Conservation (phyloP, 1,140 invertebrate genomes). For the Drosophila chauvacae region DNA sequence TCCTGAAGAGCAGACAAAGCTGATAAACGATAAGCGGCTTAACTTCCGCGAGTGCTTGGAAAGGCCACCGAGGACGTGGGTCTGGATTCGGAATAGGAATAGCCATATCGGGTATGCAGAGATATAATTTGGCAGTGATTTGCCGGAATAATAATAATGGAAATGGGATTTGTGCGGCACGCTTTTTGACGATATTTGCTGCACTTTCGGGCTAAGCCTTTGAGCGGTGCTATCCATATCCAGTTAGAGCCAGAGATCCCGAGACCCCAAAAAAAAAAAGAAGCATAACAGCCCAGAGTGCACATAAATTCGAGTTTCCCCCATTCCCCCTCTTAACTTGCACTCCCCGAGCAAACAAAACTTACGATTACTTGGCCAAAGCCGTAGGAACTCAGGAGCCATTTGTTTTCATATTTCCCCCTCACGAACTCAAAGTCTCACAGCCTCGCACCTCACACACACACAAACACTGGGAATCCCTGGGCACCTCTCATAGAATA, state of each 20-base stretch:
- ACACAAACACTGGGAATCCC: conserved; percentile 15
- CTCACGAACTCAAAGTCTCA: conserved; percentile 18
- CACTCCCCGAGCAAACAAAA: conserved; percentile 50
- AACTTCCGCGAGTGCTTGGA: conserved; percentile 31
- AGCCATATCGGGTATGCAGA: conserved; percentile 13
- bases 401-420: conserved; percentile 76
- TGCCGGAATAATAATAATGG: conserved; percentile 49
- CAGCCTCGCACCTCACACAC: neutral
- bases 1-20: conserved; percentile 53
- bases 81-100: conserved; percentile 15
- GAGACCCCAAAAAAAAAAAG: neutral
- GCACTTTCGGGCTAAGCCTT: conserved; percentile 45
- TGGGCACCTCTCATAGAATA: conserved; percentile 30
- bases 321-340: neutral
- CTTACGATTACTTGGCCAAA: conserved; percentile 52
- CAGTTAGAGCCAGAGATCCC: conserved; percentile 6
- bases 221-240: conserved; percentile 30
- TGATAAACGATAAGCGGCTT: conserved; percentile 79
- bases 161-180: conserved; percentile 34
- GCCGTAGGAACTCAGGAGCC: conserved; percentile 56
- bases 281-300: conserved; percentile 33
- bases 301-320: conserved; percentile 49
- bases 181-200: conserved; percentile 34
- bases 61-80: conserved; percentile 18
- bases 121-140: conserved; percentile 45